A percentile compares a stretch with the other conserved stretches of the same genome.
phyloP scores from a whole-genome alignment of 2,113 vertebrate species.

The Eulemur macaco region DNA sequence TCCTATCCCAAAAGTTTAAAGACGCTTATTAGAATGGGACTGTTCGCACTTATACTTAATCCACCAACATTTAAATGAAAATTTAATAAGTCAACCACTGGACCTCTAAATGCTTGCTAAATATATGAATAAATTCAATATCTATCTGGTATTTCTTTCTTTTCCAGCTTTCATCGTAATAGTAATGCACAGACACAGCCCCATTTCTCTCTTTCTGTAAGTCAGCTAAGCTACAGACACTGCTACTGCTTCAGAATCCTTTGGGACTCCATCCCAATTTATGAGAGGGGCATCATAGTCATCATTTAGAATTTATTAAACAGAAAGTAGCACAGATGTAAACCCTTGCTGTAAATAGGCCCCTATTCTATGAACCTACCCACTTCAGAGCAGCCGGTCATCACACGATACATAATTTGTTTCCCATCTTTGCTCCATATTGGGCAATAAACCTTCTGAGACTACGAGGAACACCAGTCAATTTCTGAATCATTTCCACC shows the following conservation, averaged over 20 bases:
- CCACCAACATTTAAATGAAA: not conserved
- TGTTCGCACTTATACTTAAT: not conserved
- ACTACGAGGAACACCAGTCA: not conserved
- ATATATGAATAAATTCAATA: not conserved
- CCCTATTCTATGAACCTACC: not conserved
- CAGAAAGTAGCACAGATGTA: not conserved
- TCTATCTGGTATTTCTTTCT: not conserved
- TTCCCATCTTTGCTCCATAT: not conserved
- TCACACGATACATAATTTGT: not conserved
- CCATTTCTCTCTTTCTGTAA: not conserved
- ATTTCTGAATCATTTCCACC: not conserved
- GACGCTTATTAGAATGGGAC: not conserved
- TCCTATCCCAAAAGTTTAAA: not conserved
- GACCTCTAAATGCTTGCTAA: not conserved
- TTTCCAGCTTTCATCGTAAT: not conserved
- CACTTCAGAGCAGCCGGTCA: not conserved
- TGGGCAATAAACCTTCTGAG: not conserved
- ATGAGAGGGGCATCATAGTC: not conserved
- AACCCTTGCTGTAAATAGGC: not conserved
- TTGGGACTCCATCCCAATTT: not conserved
- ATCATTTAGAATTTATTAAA: not conserved
- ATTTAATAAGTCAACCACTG: not conserved
- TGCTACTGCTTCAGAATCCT: not conserved
- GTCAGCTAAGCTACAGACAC: not conserved
- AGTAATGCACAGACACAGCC: not conserved